Base-by-base conservation (phyloP, 2,888 invertebrate genomes). In the Junonia oenone region DNA sequence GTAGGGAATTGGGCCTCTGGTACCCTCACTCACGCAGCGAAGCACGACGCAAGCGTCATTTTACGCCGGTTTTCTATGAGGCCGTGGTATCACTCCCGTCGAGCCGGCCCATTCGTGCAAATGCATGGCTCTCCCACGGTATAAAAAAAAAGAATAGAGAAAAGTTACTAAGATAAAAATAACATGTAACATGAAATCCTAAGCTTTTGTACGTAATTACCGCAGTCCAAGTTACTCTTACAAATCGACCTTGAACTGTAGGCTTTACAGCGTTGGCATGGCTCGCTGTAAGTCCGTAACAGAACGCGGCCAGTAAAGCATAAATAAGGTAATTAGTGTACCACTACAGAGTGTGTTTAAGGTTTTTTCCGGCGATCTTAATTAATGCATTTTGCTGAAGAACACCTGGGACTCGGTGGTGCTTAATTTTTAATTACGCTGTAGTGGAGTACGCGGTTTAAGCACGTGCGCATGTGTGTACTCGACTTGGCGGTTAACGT, bases 321-420 rank as follows among this genome's bases (percentile, higher is more conserved):
- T 65, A 72, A 72, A 71, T 66, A 68, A 71, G 69, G 37, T 52
- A 80, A 80, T 83, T 78, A 78, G 71, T 67, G 63, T 65, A 62
- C 59, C 65, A 65, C 69, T 69, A 62, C 66, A 72, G 63, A 67
- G 63, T 68, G 69, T 71, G 71, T 78, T 74, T 72, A 70, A 73
- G 71, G 72, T 78, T 81, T 78, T 78, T 75, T 72, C 66, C 63
- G 52, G 63, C 63, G 62, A 76, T 76, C 75, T 76, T 81, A 81
- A 83, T 82, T 81, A 84, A 81, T 81, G 77, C 76, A 78, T 80
- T 82, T 73, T 70, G 65, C 71, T 74, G 64, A 69, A 78, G 74
- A 75, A 71, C 83, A 85, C 81, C 81, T 83, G 81, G 78, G 76
- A 56, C 71, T 54, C 56, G 61, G 63, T 52, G 59, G 62, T 63